A percentile compares a stretch with the other conserved stretches of the same genome.
Conservation (phyloP, 2,888 invertebrate genomes). For the Eupithecia pulchellata region DNA sequence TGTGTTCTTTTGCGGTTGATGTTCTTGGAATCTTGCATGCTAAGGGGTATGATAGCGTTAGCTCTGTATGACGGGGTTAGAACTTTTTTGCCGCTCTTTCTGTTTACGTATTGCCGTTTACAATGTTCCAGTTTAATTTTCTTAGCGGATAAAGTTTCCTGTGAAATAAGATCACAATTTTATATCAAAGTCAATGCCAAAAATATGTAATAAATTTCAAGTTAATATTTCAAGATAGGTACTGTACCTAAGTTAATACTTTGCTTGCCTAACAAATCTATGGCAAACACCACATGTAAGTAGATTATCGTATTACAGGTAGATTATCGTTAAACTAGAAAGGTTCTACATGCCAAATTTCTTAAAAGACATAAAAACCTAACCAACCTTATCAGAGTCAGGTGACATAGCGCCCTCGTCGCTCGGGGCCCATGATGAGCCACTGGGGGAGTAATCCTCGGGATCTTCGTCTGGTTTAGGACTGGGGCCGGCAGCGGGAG, state of each 20-base stretch:
- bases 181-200: not conserved
- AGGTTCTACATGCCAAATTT: not conserved
- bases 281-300: not conserved
- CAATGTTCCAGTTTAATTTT: conserved; percentile 55
- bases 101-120: conserved; percentile 59
- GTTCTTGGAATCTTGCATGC: conserved; percentile 48
- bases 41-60: conserved; percentile 59
- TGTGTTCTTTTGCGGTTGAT: conserved; percentile 53
- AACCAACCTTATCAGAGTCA: conserved; percentile 55
- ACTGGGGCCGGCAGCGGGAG: conserved; percentile 50
- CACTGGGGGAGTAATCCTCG: conserved; percentile 66
- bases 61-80: conserved; percentile 62
- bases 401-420: conserved; percentile 58
- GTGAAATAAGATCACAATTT: conserved; percentile 32
- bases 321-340: not conserved
- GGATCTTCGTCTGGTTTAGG: conserved; percentile 54
- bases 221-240: not conserved
- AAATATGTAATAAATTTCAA: too few relatives aligned
- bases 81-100: conserved; percentile 54
- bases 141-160: conserved; percentile 50
- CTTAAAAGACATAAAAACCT: not conserved
- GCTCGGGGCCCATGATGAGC: conserved; percentile 71
- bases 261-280: not conserved
- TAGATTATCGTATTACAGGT: too few relatives aligned
- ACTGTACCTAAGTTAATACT: not conserved